Evolutionary conservation across 2,888 invertebrate genomes (phyloP).

Genomic region (Pardosa pseudoannulata): DNA sequence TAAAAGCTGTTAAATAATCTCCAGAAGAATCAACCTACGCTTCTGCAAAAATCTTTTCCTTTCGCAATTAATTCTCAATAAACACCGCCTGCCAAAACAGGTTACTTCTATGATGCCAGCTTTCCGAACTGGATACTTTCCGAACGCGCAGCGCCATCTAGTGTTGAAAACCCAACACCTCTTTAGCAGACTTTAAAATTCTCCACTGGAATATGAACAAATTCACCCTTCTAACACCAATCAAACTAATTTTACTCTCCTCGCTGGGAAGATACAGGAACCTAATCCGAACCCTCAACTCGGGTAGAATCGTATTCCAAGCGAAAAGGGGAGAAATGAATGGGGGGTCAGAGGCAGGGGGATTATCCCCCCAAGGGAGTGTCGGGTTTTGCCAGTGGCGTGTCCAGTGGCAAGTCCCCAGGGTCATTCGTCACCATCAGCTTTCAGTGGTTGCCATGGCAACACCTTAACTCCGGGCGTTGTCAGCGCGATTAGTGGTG

Average conservation of each 20-base stretch:
- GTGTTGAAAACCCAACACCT: not conserved
- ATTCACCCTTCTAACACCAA: conserved; percentile 29
- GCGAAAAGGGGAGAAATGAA: conserved; percentile 18
- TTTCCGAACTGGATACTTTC: too few species aligned
- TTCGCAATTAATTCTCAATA: too few species aligned
- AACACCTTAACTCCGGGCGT: conserved; percentile 42
- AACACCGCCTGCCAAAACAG: too few species aligned
- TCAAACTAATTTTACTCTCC: conserved; percentile 30
- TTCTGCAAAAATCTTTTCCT: too few species aligned
- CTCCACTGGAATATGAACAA: not conserved
- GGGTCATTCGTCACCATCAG: conserved; percentile 65
- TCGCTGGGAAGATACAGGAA: conserved; percentile 28
- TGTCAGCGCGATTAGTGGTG: conserved; percentile 50
- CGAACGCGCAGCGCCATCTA: not conserved
- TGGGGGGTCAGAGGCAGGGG: conserved; percentile 26
- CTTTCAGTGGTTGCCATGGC: conserved; percentile 40
- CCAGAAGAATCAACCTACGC: too few species aligned
- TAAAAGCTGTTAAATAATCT: too few species aligned
- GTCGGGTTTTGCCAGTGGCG: conserved; percentile 55
- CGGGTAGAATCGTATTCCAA: conserved; percentile 50
- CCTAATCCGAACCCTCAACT: conserved; percentile 40
- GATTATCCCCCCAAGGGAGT: conserved; percentile 47
- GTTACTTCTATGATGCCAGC: too few species aligned
- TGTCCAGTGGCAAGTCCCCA: conserved; percentile 64
- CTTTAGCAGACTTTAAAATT: not conserved